Evolutionary conservation across 2,888 invertebrate genomes (phyloP), one percentile per base, ranked within the genome.

Genomic region (Diarsia mendica): DNA sequence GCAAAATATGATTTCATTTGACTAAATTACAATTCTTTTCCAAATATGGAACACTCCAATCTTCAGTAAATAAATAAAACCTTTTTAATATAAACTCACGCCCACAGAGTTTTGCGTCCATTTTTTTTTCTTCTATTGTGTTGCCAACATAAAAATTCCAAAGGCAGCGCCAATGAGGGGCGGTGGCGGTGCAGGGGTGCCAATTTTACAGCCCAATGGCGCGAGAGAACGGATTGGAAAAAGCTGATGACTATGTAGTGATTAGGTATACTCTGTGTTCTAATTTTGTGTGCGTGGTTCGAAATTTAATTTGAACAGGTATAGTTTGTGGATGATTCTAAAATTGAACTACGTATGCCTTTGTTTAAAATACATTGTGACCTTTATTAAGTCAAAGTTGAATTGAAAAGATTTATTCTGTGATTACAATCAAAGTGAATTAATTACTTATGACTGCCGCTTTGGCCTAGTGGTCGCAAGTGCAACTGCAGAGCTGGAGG

Each of bases 161-260:
- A 87, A 72, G 80, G 77, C 71, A 84, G 75, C 72, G 83, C 80
- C 87, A 87, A 88, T 86, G 84, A 85, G 82, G 84, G 85, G 69
- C 82, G 79, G 81, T 75, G 86, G 77, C 64, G 80, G 85, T 84
- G 84, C 85, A 86, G 86, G 88, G 88, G 88, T 86, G 89, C 85
- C 91, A 93, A 93, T 93, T 93, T 93, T 85, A 89, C 93, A 84
- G 89, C 75, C 85, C 93, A 92, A 68, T 90, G 92, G 87, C 80
- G 87, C 92, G 92, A 83, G 84, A 89, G 89, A 89, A 82, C 86
- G 88, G 91, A 91, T 91, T 89, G 88, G 89, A 84, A 88, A 89
- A 77, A 88, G 85, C 84, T 87, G 89, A 90, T 89, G 90, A 89
- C 87, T 88, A 80, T 82, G 81, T 82, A 80, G 84, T 88, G 89